Base-by-base conservation (phyloP, 1,140 invertebrate genomes). In the Planococcus citri region DNA sequence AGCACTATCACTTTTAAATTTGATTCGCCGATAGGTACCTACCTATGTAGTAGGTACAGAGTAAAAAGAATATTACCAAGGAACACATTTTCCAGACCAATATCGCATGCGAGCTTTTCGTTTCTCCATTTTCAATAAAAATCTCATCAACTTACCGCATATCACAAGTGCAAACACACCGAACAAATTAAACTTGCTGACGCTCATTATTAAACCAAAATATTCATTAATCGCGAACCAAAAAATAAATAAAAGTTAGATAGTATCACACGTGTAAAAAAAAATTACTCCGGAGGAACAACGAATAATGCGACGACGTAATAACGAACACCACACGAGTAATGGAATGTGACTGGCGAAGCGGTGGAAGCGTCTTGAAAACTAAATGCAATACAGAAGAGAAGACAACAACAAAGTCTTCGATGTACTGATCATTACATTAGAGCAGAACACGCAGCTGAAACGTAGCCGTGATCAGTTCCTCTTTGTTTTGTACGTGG, bases 331-430 rank as follows among this genome's bases (percentile, higher is more conserved):
- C 41, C 10, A 20, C 41, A n/a, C 41, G 41, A 51, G 41, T 51
- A 20, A 51, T 33, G 41, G 41, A 51, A 51, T 51, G 4, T 51
- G 41, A 51, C 41, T 51, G 41, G 41, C 17, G 17, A 51, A 51
- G 41, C 41, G 41, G n/a, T 51, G 41, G 41, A 51, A 51, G 41
- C 41, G 41, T 51, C 41, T 51, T 51, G n/a, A 51, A 51, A 51
- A 51, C 41, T 51, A 51, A 51, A 51, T 51, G 41, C 41, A 51
- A 51, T 51, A 17, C 41, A 6, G 41, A 51, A 51, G n/a, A n/a
- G 41, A 51, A 51, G 41, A 51, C 41, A 51, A 51, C 41, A 51
- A 51, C 41, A 51, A 51, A 51, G 41, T 51, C 41, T 51, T 51
- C 41, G 41, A 51, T 51, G 17, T 51, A 51, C 41, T 17, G 17